A percentile compares a stretch with the other conserved stretches of the same genome.
These are phyloP conservation scores for Vidua chalybeata DNA, from an alignment of 2,113 vertebrate genomes.

Conservation along the genomic window DNA sequence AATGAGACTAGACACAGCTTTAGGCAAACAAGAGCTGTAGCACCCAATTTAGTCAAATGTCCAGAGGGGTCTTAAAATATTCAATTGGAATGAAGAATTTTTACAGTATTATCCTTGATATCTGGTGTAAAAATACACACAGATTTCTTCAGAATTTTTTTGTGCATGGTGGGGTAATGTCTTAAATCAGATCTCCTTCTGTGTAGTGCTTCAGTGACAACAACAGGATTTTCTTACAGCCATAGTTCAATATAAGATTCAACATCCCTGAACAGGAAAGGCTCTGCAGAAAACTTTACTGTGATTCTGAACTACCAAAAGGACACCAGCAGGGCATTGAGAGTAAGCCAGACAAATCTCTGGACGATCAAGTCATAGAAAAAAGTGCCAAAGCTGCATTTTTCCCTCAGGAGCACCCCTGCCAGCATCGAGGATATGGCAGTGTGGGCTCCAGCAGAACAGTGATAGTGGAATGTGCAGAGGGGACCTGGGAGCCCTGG, in stretches of 20 bases:
- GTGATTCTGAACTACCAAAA: neutral
- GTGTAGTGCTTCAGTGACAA: neutral
- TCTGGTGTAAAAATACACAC: neutral
- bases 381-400: neutral
- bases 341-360: neutral
- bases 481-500: neutral
- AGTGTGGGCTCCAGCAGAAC: neutral
- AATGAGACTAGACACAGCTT: neutral
- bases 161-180: too few species aligned
- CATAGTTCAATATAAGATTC: neutral
- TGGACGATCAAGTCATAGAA: neutral
- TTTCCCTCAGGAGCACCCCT: neutral
- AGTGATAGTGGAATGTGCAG: too few species aligned
- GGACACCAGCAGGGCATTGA: neutral
- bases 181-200: neutral
- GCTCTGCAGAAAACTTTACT: neutral
- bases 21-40: neutral
- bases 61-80: neutral
- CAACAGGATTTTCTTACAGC: neutral
- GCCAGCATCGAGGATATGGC: neutral
- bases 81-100: neutral
- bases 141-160: neutral
- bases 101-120: neutral
- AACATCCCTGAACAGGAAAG: neutral
- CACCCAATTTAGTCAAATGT: neutral